A percentile compares a stretch with the other conserved stretches of the same genome.
Conservation (phyloP, 2,888 invertebrate species). For the Eupithecia insigniata region DNA sequence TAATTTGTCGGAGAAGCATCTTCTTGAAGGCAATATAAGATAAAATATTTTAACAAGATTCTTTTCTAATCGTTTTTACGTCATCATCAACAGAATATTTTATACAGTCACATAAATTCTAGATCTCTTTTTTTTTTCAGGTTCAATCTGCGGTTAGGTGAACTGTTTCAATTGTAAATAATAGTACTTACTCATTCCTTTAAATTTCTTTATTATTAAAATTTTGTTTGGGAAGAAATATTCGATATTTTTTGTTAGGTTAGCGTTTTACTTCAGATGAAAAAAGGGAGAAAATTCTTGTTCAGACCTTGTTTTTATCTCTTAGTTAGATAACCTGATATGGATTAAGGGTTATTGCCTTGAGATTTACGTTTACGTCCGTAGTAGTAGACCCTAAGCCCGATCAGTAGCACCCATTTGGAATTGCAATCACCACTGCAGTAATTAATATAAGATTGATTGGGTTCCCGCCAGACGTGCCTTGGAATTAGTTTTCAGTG, state of each 20-base stretch:
- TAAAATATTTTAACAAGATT: not conserved
- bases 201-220: too few species aligned
- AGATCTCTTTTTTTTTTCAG: too few species aligned
- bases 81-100: too few species aligned
- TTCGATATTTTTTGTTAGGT: too few species aligned
- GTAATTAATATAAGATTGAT: constrained; percentile 29
- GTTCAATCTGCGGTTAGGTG: too few species aligned
- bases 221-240: too few species aligned
- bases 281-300: too few species aligned
- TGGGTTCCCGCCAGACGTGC: constrained; percentile 10
- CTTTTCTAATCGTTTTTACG: not conserved
- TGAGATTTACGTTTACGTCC: not conserved
- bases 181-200: too few species aligned
- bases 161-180: too few species aligned
- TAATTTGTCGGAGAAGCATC: not conserved
- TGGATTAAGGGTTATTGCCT: not conserved
- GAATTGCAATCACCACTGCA: constrained; percentile 23
- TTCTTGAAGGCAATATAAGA: not conserved
- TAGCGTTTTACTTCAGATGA: too few species aligned
- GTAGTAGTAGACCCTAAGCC: not conserved
- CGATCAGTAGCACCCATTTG: not conserved
- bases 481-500: constrained; percentile 23
- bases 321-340: not conserved
- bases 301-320: too few species aligned
- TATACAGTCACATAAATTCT: too few species aligned